Evolutionary conservation across 2,113 vertebrate genomes (phyloP), one percentile per base, ranked within the genome.

Genomic region (Collichthys lucidus): DNA sequence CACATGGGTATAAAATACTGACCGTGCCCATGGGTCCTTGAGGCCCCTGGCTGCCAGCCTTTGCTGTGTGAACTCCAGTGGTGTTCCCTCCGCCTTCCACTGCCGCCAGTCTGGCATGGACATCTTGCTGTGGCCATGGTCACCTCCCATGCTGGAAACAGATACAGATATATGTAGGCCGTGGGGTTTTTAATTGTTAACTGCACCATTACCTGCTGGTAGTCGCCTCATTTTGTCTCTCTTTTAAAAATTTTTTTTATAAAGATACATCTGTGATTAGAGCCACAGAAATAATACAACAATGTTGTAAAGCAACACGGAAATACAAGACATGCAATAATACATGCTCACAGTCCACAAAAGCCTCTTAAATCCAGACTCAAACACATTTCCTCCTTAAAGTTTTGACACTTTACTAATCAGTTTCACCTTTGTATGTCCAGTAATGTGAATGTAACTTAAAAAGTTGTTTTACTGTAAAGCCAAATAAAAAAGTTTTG

Each of bases 11-110:
- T 12, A 63, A 56, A 29, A 49, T 40, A 78, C 90, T 86, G 84
- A 99, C 98, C 98, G 96, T 83, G 89, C 93, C 98, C 98, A 99
- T 0, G 98, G 98, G 73, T 99, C 98, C 61, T 91, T 95, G 10
- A 99, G 95, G 1, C 98, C 98, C 26, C 92, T 92, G 16, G 83
- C 89, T 14, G 96, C 95, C 74, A 99, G 92, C 84, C 88, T 95
- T 74, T 95, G 71, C 90, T 98, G 96, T 12, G 97, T 94, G 5
- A 88, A 68, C 88, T 99, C 96, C 15, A 99, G 75, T 0, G 97
- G 98, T 0, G 98, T 99, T 12, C 98, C 98, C 74, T 98, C 94
- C 3, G 92, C 74, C 83, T 97, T 98, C 98, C 98, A 99, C 35
- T 94, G 94, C 66, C 70, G 95, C 84, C 96, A 96, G 92, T 99